Conservation (phyloP, 2,113 vertebrate genomes). For the Pituophis catenifer region DNA sequence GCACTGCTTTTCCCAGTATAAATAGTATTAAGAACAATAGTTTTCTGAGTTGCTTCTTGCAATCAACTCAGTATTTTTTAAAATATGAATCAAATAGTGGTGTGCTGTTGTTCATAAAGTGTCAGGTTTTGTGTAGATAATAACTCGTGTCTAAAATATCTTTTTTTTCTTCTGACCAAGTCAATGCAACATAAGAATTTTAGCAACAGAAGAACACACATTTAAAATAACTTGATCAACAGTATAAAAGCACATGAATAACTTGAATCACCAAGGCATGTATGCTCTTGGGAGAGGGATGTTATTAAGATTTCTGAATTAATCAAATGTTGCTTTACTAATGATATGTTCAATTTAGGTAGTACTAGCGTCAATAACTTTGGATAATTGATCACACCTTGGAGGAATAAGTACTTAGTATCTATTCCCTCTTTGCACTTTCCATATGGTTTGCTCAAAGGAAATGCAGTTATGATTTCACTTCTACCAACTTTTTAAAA, state of each 20-base stretch:
- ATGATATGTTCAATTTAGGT: not conserved
- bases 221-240: not conserved
- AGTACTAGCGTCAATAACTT: not conserved
- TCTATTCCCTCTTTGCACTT: not conserved
- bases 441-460: not conserved
- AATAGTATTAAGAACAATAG: not conserved
- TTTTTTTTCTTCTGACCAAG: not conserved
- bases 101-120: not conserved
- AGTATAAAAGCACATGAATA: not conserved
- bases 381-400: not conserved
- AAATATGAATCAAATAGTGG: not conserved
- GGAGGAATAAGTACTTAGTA: not conserved
- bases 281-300: not conserved
- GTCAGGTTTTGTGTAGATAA: not conserved
- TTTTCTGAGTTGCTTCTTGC: not conserved
- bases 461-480: not conserved
- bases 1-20: not conserved
- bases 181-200: not conserved
- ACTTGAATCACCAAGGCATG: not conserved
- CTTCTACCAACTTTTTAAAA: not conserved
- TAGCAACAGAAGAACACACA: not conserved
- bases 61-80: not conserved
- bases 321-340: not conserved
- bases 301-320: not conserved
- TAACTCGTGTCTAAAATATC: not conserved